Evolutionary conservation across 2,797 vertebrate genomes (phyloP).

Genomic region (Poeciliopsis turneri): DNA sequence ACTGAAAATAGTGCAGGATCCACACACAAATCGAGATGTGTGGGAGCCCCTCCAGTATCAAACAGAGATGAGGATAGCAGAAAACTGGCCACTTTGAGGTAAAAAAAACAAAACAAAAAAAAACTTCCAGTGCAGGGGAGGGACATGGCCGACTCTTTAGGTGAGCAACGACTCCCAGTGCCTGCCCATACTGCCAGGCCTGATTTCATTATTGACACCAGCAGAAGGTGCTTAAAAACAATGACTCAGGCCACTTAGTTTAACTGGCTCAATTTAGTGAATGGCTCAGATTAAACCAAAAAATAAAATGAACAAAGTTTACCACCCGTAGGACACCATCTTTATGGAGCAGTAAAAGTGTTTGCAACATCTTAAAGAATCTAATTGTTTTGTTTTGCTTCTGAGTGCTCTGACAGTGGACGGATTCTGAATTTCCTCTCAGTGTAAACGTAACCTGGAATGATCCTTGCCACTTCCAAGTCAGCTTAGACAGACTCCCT

Average conservation of each 20-base stretch:
- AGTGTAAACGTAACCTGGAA: neutral
- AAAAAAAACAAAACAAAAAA: too few species aligned
- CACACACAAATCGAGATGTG: too few species aligned
- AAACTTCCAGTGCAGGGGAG: too few species aligned
- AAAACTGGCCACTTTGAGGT: too few species aligned
- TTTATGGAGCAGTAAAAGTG: neutral
- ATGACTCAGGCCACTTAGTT: neutral
- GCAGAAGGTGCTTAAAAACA: neutral
- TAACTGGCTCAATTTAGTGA: neutral
- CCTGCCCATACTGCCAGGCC: too few species aligned
- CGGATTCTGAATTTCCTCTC: neutral
- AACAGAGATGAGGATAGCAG: too few species aligned
- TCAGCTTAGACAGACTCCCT: neutral
- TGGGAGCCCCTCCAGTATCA: too few species aligned
- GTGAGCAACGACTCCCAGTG: too few species aligned
- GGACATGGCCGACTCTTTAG: too few species aligned
- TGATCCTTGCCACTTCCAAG: neutral
- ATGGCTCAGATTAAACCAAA: neutral
- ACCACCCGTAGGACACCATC: neutral
- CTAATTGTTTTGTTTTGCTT: neutral
- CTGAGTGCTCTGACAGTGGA: neutral
- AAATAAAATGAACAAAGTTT: neutral
- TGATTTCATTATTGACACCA: neutral
- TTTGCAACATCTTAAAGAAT: neutral
- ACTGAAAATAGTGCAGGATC: too few species aligned